Evolutionary conservation across 2,888 invertebrate species (phyloP), one percentile per base, ranked within the genome.

Genomic region (Ypsolopha sequella): DNA sequence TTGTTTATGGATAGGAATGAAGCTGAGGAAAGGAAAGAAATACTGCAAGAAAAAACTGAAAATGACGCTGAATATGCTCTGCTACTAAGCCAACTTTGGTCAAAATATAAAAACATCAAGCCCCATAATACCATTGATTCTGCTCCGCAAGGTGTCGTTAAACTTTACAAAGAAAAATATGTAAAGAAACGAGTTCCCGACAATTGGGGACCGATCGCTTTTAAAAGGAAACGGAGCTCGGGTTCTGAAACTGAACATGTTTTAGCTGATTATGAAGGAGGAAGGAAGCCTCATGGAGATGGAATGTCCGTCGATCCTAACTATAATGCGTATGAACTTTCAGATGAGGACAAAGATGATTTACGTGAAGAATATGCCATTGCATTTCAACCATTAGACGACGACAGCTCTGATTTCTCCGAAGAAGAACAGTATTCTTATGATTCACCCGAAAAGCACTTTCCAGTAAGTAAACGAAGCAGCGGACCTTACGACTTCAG

Each of bases 381-480:
- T 39, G 81, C 87, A 14, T 85, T 87, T 55, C 86, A 87, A 60
- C 87, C 87, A 24, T 60, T 87, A 45, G 85, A 86, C 53, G 86
- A 84, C 53, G 81, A 82, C 51, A 73, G 66, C 7, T 68, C 78
- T 51, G 82, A 85, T 58, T 60, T 77, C 43, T 66, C 71, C 9
- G 80, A 84, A 57, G 80, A 84, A 49, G 80, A 82, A 54, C 80
- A 77, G 55, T 84, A 79, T 56, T 61, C 76, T 1, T 86, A 80
- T 52, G 82, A 80, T 50, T 61, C 68, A 7, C 66, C 79, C 13
- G 84, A 84, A 58, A 92, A 92, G 73, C 87, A 91, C 4, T 92
- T 91, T 62, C 91, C 91, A 0, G 90, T 92, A 0, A 76, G 89
- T 3, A 92, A 93, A 68, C 85, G 92, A 1, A 92, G 92, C 49